These are phyloP conservation scores for Physeter macrocephalus DNA, from an alignment of 2,113 vertebrate genomes.

Conservation along the genomic window DNA sequence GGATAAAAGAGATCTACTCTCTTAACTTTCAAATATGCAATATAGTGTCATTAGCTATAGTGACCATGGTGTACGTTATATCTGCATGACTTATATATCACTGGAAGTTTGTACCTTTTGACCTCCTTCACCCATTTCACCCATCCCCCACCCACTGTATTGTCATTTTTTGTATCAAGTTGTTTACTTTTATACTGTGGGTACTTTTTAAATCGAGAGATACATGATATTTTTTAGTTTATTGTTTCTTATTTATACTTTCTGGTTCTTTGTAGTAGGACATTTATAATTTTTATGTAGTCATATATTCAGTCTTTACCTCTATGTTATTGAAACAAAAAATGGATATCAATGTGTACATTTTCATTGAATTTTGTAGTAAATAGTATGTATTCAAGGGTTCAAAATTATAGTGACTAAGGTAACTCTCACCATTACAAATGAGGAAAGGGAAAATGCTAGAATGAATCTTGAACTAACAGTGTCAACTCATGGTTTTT, in stretches of 20 bases:
- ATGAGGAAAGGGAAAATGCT: not conserved
- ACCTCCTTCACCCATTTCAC: not conserved
- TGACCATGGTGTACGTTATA: not conserved
- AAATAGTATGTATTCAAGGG: not conserved
- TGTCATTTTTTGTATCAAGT: not conserved
- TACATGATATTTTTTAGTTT: not conserved
- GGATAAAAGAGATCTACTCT: too few species aligned
- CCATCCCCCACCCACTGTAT: not conserved
- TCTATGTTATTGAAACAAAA: not conserved
- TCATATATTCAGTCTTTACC: not conserved
- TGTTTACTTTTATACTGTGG: not conserved
- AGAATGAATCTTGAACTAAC: not conserved
- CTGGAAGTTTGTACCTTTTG: not conserved
- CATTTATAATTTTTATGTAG: not conserved
- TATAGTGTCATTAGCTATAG: not conserved
- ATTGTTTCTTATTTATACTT: not conserved
- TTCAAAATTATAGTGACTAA: not conserved
- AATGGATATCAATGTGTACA: too few species aligned
- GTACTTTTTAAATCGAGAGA: not conserved
- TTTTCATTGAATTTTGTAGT: not conserved
- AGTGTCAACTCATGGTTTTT: not conserved
- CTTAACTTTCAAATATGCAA: not conserved
- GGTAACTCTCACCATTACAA: not conserved
- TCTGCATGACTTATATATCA: not conserved
- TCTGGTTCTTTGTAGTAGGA: not conserved